These are phyloP conservation scores for Cheilinus undulatus DNA, from an alignment of 2,113 vertebrate species.

Conservation along the genomic window DNA sequence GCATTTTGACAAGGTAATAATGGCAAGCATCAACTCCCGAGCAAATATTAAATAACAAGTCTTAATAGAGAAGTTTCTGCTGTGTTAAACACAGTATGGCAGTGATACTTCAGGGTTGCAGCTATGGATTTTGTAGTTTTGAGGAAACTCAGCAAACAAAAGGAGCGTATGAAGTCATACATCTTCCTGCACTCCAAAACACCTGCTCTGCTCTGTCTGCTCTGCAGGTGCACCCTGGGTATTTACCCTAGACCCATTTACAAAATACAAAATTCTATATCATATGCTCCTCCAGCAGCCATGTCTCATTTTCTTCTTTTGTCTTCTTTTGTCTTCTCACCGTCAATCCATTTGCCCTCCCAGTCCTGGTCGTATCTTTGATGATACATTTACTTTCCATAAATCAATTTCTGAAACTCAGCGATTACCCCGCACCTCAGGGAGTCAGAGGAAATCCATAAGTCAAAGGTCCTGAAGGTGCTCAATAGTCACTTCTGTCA, in stretches of 20 bases:
- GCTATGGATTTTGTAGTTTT: not conserved
- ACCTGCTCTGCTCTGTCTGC: conserved; percentile 65
- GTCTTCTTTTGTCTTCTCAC: conserved; percentile 24
- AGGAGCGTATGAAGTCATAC: conserved; percentile 34
- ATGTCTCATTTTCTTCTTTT: not conserved
- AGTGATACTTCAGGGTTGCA: conserved; percentile 9
- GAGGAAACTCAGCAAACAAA: conserved; percentile 19
- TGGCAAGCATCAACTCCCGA: not conserved
- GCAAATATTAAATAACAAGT: conserved; percentile 32
- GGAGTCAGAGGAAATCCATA: conserved; percentile 62
- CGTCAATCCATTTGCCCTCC: conserved; percentile 5
- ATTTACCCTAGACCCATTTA: conserved; percentile 67
- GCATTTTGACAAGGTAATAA: conserved; percentile 36
- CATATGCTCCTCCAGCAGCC: conserved; percentile 21
- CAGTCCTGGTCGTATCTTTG: conserved; percentile 19
- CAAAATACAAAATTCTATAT: conserved; percentile 45
- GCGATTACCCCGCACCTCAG: conserved; percentile 57
- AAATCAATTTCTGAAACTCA: conserved; percentile 70
- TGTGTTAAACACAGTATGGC: conserved; percentile 20
- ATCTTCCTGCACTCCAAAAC: conserved; percentile 56
- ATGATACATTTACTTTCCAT: conserved; percentile 71
- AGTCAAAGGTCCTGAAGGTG: conserved; percentile 62
- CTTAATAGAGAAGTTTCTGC: conserved; percentile 17
- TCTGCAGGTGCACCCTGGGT: conserved; percentile 67
- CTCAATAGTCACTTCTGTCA: conserved; percentile 61